Conservation (phyloP, 92 coral and sea anemone species). For the Zoanthus sansibaricus region DNA sequence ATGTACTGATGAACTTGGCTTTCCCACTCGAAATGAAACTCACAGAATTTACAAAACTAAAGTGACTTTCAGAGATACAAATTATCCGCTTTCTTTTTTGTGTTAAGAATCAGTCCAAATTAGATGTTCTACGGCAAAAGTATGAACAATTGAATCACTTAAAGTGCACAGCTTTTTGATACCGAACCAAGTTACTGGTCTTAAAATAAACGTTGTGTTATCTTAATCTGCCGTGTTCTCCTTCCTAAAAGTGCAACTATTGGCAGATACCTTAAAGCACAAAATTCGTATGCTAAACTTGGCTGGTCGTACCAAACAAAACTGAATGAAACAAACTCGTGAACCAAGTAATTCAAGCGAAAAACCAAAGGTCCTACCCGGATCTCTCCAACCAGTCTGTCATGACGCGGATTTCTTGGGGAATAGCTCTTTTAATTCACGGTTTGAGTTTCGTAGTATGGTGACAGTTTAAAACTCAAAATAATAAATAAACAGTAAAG, state of each 20-base stretch:
- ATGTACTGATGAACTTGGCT: constrained; percentile 27
- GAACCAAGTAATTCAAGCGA: constrained; percentile 27
- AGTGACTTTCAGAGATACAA: constrained; percentile 3
- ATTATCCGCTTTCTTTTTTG: neutral
- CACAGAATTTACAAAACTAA: constrained; percentile 1
- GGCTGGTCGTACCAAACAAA: constrained; percentile 9
- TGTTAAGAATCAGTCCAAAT: constrained; percentile 13
- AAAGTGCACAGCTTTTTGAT: constrained; percentile 11
- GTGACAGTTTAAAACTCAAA: neutral
- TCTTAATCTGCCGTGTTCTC: constrained; percentile 27
- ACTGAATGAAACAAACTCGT: constrained; percentile 9
- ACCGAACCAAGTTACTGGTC: constrained; percentile 34
- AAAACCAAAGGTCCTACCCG: constrained; percentile 34
- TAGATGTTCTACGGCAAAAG: neutral
- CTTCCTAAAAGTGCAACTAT: constrained; percentile 16
- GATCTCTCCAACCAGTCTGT: constrained; percentile 32
- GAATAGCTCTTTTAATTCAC: too few species aligned
- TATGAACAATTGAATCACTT: constrained; percentile 15
- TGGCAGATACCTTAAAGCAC: constrained; percentile 16
- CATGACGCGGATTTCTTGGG: neutral
- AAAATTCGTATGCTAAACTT: constrained; percentile 10
- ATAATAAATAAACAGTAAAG: neutral
- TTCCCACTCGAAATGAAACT: constrained; percentile 8
- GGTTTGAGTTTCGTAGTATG: neutral
- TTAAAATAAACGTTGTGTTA: constrained; percentile 27